Base-by-base conservation (phyloP, 2,113 vertebrate genomes). In the Phrynosoma platyrhinos region DNA sequence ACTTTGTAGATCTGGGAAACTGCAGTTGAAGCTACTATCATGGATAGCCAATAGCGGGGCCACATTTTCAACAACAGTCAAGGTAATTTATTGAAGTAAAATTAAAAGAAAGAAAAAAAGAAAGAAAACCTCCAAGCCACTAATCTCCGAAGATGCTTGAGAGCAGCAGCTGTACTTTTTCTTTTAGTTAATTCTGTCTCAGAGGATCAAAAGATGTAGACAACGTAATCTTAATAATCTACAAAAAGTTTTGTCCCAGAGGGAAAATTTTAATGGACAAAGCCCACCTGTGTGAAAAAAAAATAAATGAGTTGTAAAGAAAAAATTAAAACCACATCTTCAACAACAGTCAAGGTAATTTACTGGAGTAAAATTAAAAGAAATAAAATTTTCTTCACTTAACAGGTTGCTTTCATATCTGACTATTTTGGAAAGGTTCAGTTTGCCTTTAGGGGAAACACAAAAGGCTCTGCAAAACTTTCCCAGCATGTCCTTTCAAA, bases 301-400 rank as follows among this genome's bases (percentile, higher is more conserved):
- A 84, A 52, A 83, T 83, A 58, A 75, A 84, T 40, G 58, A 84
- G 27, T 75, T 62, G 13, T 40, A 84, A 74, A 27, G 20, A 55
- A 84, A 84, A 21, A 74, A 36, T 84, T 36, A 84, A 75, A 52
- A 40, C 53, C n/a, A 75, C 55, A 14, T 62, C 71, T 84, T 52
- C 53, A 62, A 75, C 5, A 20, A 10, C 30, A 72, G 83, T 66
- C 55, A 77, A 76, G 18, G 9, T 78, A 68, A 78, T 85, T 77
- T 77, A 52, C 3, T 78, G 52, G 53, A 84, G n/a, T 58, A 62
- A 72, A 84, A 75, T 20, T 82, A 1, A 84, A 84, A 75, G 36
- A 58, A 55, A 58, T 84, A 52, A 74, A 84, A 75, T 30, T 13
- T 58, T 25, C 83, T 84, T 84, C 55, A 52, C 55, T 84, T 62